Evolutionary conservation across 2,888 invertebrate genomes (phyloP), one percentile per base, ranked within the genome.

Genomic region (Drosophila recens): DNA sequence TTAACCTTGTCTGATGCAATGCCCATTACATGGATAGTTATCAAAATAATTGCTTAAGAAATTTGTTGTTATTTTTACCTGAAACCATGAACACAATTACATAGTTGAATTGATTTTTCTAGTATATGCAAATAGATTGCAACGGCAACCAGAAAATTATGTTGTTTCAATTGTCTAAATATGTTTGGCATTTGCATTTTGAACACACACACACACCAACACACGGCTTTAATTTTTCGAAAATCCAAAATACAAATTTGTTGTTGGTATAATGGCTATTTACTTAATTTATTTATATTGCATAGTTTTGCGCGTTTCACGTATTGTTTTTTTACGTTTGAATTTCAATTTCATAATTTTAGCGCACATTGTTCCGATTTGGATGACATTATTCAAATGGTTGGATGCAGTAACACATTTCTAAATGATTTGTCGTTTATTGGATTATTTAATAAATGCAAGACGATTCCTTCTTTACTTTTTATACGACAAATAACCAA

Each of bases 41-140:
- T 40, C 13, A 36, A 51, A 46, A 58, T 27, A 67, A 68, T 45
- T 58, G 3, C 34, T 27, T 23, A n/a, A 34, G 0, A 17, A 23
- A 1, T 23, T 48, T 42, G 9, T 20, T 13, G 10, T 52, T 20
- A 17, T 43, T 59, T 20, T 72, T 89, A 91, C 91, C 91, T 91
- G 81, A 88, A 91, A 76, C 90, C 91, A 81, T 91, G 91, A 91
- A 91, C 87, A 90, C 91, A 91, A 87, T 90, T 81, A 80, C 91
- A 91, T 77, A 74, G 84, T 80, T 89, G 82, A 84, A 91, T 91
- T 90, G 91, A 90, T 90, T 90, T 91, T 87, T 91, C 89, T 78
- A 91, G 75, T 80, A 90, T 64, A 69, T 85, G 87, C 77, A 90
- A 70, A 72, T 89, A 85, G 56, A 91, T 80, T 67, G 80, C 86